Conservation (phyloP, 2,113 vertebrate genomes). For the Heterochromis multidens region DNA sequence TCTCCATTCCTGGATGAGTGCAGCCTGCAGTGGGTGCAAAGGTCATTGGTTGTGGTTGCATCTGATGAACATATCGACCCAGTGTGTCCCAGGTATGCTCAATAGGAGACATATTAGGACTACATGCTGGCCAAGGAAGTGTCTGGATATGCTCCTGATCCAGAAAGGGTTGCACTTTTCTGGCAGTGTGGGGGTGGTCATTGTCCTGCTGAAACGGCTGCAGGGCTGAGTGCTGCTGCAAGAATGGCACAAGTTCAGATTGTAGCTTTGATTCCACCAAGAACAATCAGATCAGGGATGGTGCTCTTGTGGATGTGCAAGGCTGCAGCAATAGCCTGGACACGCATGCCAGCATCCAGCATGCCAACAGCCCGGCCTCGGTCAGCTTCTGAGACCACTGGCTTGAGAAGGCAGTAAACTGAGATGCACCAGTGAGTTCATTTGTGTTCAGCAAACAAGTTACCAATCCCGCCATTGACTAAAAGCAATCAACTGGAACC, state of each 20-base stretch:
- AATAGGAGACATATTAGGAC: not conserved
- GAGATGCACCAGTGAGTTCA: not conserved
- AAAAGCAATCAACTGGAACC: not conserved
- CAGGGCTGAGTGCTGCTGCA: no score
- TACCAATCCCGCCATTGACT: not conserved
- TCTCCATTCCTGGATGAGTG: not conserved
- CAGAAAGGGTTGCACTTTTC: no score
- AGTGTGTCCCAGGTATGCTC: not conserved
- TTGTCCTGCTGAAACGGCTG: no score
- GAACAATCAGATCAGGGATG: not conserved
- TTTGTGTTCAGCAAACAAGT: not conserved
- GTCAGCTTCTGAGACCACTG: not conserved
- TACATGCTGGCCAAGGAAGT: not conserved
- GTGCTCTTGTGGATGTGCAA: not conserved
- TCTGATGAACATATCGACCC: not conserved
- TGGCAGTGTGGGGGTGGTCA: no score
- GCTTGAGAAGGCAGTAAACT: not conserved
- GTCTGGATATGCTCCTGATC: not conserved
- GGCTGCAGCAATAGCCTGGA: no score
- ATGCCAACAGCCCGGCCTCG: not conserved
- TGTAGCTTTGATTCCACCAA: not conserved
- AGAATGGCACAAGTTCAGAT: not conserved
- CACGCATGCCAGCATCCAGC: fast-evolving
- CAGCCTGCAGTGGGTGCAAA: not conserved
- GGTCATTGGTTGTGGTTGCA: not conserved